Percentiles rank a stretch among this genome's conserved stretches.
These are phyloP conservation scores for Ochotona curzoniae DNA, from an alignment of 2,113 vertebrate genomes.

Conservation along the genomic window DNA sequence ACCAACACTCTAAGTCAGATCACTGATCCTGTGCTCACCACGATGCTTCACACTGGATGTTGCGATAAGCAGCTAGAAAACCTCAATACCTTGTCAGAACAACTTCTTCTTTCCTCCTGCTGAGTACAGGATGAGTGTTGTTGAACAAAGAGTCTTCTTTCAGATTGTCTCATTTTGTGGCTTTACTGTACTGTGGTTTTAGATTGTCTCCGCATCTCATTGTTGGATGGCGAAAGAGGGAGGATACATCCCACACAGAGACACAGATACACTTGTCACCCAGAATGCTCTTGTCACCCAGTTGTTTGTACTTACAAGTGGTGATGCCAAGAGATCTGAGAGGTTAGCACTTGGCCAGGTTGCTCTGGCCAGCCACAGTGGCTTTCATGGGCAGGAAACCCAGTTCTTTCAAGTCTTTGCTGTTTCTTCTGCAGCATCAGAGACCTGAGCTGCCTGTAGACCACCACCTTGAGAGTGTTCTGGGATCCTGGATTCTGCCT, in stretches of 20 bases:
- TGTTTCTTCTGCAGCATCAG: not conserved
- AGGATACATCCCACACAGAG: no score
- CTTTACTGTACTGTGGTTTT: not conserved
- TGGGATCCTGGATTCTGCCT: rapidly evolving
- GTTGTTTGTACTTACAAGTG: no score
- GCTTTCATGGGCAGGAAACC: rapidly evolving
- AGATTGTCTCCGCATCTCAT: not conserved
- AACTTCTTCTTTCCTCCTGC: not conserved
- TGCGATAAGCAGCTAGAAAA: not conserved
- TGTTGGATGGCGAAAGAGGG: not conserved
- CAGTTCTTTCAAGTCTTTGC: not conserved
- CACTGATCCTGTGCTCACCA: not conserved
- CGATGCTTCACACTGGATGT: not conserved
- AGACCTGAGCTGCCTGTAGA: not conserved
- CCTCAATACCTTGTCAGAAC: not conserved
- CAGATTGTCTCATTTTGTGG: not conserved
- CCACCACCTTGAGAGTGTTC: not conserved
- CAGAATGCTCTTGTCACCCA: no score
- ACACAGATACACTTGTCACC: no score
- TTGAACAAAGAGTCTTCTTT: not conserved
- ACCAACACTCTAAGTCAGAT: not conserved
- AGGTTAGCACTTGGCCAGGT: not conserved
- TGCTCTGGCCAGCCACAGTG: not conserved
- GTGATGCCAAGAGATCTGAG: not conserved
- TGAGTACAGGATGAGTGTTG: not conserved